These are phyloP conservation scores for Drosophila bifasciata DNA, from an alignment of 1,140 invertebrate species.

Conservation along the genomic window DNA sequence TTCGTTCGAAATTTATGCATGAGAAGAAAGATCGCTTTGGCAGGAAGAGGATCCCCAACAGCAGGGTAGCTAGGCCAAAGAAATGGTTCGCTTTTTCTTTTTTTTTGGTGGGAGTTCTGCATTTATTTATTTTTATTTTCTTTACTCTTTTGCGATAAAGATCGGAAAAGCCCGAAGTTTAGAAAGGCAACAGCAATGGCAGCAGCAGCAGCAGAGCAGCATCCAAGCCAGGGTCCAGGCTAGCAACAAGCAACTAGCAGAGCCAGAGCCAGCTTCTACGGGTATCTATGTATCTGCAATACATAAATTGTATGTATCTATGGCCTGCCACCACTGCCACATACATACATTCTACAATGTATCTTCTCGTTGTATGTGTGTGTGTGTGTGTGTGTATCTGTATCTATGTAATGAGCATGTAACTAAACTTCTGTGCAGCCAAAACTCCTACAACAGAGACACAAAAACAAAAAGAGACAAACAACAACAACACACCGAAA, in stretches of 20 bases:
- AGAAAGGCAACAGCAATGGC: slow-evolving; percentile 68
- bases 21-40: slow-evolving; percentile 66
- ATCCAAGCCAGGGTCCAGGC: slow-evolving; percentile 46
- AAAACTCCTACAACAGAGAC: slow-evolving; percentile 79
- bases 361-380: slow-evolving; percentile 18
- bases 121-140: slow-evolving; percentile 35
- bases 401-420: slow-evolving; percentile 81
- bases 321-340: slow-evolving; percentile 34
- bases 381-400: slow-evolving; percentile 26
- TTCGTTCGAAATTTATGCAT: slow-evolving; percentile 76
- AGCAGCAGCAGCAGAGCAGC: slow-evolving; percentile 29
- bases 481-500: slow-evolving; percentile 15
- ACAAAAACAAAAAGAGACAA: slow-evolving; percentile 49
- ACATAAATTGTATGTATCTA: slow-evolving; percentile 70
- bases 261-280: slow-evolving; percentile 23
- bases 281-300: slow-evolving; percentile 72
- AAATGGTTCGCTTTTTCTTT: slow-evolving; percentile 63
- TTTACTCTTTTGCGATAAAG: slow-evolving; percentile 57
- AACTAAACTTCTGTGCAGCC: slow-evolving; percentile 81
- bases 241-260: slow-evolving; percentile 22
- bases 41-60: slow-evolving; percentile 7
- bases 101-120: slow-evolving; percentile 50
- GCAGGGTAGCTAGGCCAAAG: slow-evolving; percentile 57
- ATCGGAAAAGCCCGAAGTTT: slow-evolving; percentile 78
- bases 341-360: slow-evolving; percentile 59